Percentiles rank a stretch among this genome's conserved stretches.
phyloP scores from a whole-genome alignment of 64 coral and sea anemone genomes.

The Anthopleura sola region DNA sequence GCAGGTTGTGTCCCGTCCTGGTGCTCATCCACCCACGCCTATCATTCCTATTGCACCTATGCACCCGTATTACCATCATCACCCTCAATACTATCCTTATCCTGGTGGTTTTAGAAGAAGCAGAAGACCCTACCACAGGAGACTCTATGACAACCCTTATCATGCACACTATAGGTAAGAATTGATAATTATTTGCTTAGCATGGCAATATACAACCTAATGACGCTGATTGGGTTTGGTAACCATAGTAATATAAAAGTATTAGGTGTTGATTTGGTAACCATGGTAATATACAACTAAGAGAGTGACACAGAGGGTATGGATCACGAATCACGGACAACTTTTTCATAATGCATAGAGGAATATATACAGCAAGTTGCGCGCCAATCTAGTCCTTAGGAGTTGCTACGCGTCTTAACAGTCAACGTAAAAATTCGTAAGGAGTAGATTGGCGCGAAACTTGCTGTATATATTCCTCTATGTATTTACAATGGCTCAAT shows the following conservation, averaged over 20 bases:
- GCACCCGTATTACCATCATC: conserved; percentile 1
- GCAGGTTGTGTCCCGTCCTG: conserved; percentile 93
- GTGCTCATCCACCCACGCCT: conserved; percentile 47
- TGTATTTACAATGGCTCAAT: too few relatives aligned
- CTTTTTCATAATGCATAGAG: too few relatives aligned
- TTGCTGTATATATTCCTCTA: too few relatives aligned
- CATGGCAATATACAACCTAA: background rate
- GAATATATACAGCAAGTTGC: too few relatives aligned
- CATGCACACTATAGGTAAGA: conserved; percentile 28
- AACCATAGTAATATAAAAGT: background rate
- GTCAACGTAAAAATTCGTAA: too few relatives aligned
- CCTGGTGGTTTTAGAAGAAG: conserved; percentile 13
- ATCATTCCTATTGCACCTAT: conserved; percentile 12
- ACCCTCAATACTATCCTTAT: background rate
- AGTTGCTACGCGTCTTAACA: too few relatives aligned
- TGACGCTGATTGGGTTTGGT: background rate
- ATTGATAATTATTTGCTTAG: background rate
- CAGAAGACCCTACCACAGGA: background rate
- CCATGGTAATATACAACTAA: background rate
- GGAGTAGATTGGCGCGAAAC: too few relatives aligned
- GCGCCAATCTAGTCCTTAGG: too few relatives aligned
- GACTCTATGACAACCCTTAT: background rate
- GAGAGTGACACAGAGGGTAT: background rate
- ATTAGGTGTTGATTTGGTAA: background rate
- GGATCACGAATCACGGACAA: background rate